phyloP scores from a whole-genome alignment of 1,140 invertebrate species.

The Drosophila novamexicana region DNA sequence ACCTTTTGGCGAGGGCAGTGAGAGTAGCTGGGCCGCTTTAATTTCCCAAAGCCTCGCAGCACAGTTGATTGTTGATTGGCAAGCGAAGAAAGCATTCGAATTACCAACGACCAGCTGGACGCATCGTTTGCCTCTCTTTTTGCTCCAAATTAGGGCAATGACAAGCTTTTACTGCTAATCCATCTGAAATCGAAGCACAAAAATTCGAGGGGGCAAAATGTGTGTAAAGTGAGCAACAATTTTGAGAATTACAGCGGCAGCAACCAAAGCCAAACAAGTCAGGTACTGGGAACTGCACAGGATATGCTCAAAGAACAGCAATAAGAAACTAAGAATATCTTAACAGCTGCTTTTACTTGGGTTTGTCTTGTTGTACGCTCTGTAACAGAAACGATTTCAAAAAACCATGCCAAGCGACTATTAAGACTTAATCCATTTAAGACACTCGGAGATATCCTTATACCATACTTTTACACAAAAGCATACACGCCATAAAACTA shows the following conservation, averaged over 20 bases:
- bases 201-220: not conserved
- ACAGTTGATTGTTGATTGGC: slow-evolving; percentile 38
- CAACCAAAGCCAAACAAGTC: not conserved
- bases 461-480: no score
- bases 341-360: not conserved
- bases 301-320: slow-evolving; percentile 1
- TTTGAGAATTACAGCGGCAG: not conserved
- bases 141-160: slow-evolving; percentile 38
- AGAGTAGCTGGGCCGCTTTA: slow-evolving; percentile 15
- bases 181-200: slow-evolving; percentile 9
- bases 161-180: slow-evolving; percentile 32
- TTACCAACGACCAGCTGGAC: slow-evolving; percentile 30
- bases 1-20: slow-evolving; percentile 26
- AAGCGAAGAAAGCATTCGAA: slow-evolving; percentile 18
- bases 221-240: not conserved
- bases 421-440: no score
- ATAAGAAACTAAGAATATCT: not conserved
- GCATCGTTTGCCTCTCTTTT: slow-evolving; percentile 43
- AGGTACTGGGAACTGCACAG: slow-evolving; percentile 6
- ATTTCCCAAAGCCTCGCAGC: slow-evolving; percentile 44
- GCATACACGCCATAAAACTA: no score
- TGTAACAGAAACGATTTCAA: not conserved
- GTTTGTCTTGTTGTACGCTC: no score
- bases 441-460: no score
- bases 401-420: no score